phyloP scores from a whole-genome alignment of 2,797 vertebrate species.

The Artibeus jamaicensis region DNA sequence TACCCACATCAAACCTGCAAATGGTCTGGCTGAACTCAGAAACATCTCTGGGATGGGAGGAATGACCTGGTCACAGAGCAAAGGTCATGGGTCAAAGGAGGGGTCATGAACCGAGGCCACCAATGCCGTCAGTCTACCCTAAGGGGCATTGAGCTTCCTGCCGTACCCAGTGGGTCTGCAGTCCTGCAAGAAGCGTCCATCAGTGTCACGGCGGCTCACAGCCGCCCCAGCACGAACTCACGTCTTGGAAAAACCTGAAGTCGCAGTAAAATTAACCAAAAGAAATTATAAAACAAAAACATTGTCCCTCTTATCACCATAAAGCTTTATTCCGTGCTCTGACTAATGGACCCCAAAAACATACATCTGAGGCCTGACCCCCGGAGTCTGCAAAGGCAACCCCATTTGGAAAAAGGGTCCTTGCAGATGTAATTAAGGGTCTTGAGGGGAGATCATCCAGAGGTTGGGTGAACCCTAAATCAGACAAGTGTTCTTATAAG shows the following conservation, averaged over 20 bases:
- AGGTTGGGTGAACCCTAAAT: neutral
- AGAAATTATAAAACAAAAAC: slow-evolving; percentile 19
- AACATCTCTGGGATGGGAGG: neutral
- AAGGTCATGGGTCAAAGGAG: neutral
- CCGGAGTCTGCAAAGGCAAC: neutral
- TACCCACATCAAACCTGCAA: neutral
- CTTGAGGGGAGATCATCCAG: neutral
- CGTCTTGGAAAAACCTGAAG: neutral
- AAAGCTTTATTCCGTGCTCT: neutral
- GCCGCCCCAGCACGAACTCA: neutral
- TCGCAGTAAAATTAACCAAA: neutral
- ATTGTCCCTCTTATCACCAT: neutral
- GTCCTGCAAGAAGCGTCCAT: neutral
- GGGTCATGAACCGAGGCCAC: neutral
- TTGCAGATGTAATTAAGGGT: neutral
- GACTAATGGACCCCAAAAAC: neutral
- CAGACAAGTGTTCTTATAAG: neutral
- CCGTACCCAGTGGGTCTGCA: neutral
- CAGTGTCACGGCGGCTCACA: neutral
- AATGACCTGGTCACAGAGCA: neutral
- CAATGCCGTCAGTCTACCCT: neutral
- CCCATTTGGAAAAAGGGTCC: neutral
- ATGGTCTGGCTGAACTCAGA: neutral
- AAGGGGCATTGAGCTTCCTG: neutral
- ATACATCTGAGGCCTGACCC: neutral